Percentiles rank a stretch among this genome's conserved stretches.
phyloP scores from a whole-genome alignment of 2,797 vertebrate genomes.

The Poeciliopsis turneri region DNA sequence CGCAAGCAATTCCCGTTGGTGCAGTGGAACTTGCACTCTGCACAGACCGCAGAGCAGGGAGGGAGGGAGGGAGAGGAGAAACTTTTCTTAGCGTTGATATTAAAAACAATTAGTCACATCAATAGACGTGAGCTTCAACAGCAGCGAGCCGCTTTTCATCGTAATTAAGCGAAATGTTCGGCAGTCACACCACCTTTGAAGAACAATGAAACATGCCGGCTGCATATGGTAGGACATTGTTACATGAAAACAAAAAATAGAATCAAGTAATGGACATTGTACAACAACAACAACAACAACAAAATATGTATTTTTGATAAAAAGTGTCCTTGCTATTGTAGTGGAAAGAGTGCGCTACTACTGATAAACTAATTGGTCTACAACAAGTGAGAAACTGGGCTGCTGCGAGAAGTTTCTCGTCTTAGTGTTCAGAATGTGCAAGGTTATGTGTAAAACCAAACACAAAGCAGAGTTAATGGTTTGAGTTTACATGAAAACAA shows the following conservation, averaged over 20 bases:
- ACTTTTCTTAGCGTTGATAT: slow-evolving; percentile 27
- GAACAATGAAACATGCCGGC: neutral
- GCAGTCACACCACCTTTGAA: slow-evolving; percentile 3
- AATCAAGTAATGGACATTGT: neutral
- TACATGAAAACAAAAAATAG: neutral
- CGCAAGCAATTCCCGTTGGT: slow-evolving; percentile 96
- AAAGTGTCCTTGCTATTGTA: slow-evolving; percentile 21
- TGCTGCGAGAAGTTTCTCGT: slow-evolving; percentile 31
- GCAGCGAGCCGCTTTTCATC: neutral
- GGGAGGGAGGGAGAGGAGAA: neutral
- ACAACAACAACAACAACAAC: neutral
- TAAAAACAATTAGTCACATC: slow-evolving; percentile 5
- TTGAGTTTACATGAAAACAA: slow-evolving; percentile 57
- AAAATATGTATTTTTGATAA: slow-evolving; percentile 14
- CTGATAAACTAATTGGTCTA: slow-evolving; percentile 16
- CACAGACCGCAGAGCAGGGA: slow-evolving; percentile 15
- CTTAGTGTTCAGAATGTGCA: slow-evolving; percentile 40
- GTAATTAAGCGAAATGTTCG: slow-evolving; percentile 7
- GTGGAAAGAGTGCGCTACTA: slow-evolving; percentile 37
- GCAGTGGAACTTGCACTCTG: slow-evolving; percentile 99
- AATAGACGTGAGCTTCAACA: neutral
- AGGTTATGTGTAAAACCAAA: slow-evolving; percentile 51
- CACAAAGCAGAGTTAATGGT: slow-evolving; percentile 59
- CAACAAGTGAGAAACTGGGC: slow-evolving; percentile 15
- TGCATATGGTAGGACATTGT: slow-evolving; percentile 2